Evolutionary conservation across 2,888 invertebrate genomes (phyloP), one percentile per base, ranked within the genome.

Genomic region (Polymixis lichenea): DNA sequence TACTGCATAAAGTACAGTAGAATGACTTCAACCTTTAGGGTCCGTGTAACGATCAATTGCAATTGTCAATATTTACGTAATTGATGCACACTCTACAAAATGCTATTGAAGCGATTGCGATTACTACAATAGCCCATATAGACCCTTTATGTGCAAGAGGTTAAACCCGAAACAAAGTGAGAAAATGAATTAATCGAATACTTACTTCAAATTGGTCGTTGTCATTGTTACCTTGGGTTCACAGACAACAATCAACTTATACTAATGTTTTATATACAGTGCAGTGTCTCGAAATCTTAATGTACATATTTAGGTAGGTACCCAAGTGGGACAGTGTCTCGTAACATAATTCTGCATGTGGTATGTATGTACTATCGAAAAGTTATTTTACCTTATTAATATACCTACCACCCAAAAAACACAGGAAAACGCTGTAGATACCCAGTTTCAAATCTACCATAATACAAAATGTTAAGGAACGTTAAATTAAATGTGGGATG

Each of bases 171-270:
- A 66, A 60, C 15, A 22, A 64, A 43, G 6, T 56, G 15, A 46
- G 2, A 22, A 56, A 66, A 55, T 76, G 17, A 55, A 51, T 61
- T 51, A 49, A 64, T 76, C 38, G 17, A 76, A 28, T 32, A 68
- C 28, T 25, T 51, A 58, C 6, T 43, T 55, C 3, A 61, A 77
- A 32, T 82, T 56, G 22, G 11, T 60, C 3, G 17, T 19, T 51
- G 43, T 66, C 56, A 77, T 69, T 82, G 65, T 82, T 70, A 65
- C 25, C 51, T 66, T 66, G 51, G 22, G 32, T 56, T 70, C 51
- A 77, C 61, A 82, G 61, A 82, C 56, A 82, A 77, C 68, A 82
- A 82, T 56, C 17, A 49, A 75, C 46, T 60, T 22, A 28, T 9
- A 65, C 2, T 28, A 56, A 62, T 64, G 51, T 77, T 64, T 66